These are phyloP conservation scores for Chaitophorus viminalis DNA, from an alignment of 2,888 invertebrate species.

Conservation along the genomic window DNA sequence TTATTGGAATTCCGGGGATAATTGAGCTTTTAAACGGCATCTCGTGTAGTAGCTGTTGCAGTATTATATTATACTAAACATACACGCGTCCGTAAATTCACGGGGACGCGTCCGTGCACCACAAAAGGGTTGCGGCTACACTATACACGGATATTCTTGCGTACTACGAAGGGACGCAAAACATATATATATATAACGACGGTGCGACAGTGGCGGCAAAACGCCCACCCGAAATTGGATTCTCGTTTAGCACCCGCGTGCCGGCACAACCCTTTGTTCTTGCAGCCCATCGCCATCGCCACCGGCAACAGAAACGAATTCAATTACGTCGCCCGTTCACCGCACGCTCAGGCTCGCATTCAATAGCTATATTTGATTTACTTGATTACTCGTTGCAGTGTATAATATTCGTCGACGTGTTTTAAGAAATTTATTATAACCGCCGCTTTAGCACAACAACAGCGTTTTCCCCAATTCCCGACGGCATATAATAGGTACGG, in stretches of 20 bases:
- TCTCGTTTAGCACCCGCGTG: conserved; percentile 32
- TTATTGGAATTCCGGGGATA: conserved; percentile 9
- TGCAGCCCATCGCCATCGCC: neutral
- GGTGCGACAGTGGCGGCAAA: conserved; percentile 10
- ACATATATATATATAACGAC: conserved; percentile 23
- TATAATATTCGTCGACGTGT: neutral
- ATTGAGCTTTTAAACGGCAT: conserved; percentile 26
- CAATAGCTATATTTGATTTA: conserved; percentile 22
- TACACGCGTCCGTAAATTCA: neutral
- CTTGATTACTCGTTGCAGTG: conserved; percentile 49
- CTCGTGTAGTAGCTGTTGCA: neutral
- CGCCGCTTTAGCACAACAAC: neutral
- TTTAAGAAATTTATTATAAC: conserved; percentile 18
- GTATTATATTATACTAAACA: too few species aligned
- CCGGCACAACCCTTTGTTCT: neutral
- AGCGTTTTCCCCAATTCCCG: neutral
- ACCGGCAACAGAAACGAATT: conserved; percentile 29
- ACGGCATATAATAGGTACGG: neutral
- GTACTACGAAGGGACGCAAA: neutral
- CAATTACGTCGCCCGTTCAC: conserved; percentile 1
- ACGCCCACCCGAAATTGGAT: conserved; percentile 50
- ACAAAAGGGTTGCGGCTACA: conserved; percentile 44
- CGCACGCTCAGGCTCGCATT: neutral
- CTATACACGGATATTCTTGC: neutral
- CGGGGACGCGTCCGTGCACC: neutral